phyloP scores from a whole-genome alignment of 2,113 vertebrate species.

The Sturnira hondurensis region DNA sequence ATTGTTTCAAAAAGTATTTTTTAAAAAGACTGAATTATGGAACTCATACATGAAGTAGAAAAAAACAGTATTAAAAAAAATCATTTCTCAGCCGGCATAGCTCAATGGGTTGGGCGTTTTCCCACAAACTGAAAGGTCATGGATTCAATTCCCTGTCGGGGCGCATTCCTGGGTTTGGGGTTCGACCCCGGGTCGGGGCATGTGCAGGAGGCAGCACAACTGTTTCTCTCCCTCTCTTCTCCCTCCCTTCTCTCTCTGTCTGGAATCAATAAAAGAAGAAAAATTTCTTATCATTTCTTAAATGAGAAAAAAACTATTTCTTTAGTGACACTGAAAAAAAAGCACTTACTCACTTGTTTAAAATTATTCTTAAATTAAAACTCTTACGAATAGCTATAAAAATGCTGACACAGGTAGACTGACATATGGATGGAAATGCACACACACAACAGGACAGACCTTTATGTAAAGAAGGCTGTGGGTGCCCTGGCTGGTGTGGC shows the following conservation, averaged over 20 bases:
- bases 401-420: background rate
- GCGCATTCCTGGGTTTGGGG: no score
- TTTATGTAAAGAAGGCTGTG: background rate
- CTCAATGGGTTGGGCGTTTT: no score
- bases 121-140: no score
- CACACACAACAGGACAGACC: background rate
- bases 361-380: conserved; percentile 26
- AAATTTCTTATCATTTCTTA: background rate
- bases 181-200: no score
- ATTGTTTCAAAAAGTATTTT: background rate
- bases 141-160: no score
- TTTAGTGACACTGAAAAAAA: background rate
- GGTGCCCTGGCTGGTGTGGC: no score
- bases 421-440: background rate
- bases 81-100: no score
- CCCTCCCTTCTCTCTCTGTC: background rate
- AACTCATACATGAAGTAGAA: background rate
- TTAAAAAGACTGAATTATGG: background rate
- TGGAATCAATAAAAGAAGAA: background rate
- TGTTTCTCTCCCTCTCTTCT: background rate
- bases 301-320: background rate
- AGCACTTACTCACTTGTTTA: background rate
- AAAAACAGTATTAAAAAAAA: background rate
- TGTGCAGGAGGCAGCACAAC: no score
- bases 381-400: background rate